Base-by-base conservation (phyloP, 2,797 vertebrate genomes). In the Ctenopoma multispine region DNA sequence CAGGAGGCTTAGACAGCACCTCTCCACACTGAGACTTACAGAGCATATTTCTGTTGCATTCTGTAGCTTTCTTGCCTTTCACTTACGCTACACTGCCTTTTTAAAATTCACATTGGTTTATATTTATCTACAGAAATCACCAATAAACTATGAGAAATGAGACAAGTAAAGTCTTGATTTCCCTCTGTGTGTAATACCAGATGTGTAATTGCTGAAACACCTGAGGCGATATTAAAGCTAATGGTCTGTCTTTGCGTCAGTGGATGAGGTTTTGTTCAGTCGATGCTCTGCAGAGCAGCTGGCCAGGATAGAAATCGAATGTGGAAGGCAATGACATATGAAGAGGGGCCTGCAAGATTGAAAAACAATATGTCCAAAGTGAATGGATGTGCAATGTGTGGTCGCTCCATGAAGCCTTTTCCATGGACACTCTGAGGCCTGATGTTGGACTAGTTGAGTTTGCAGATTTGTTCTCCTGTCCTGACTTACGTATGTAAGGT, bases 401-500 rank as follows among this genome's bases (percentile, higher is more conserved):
- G 84, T 82, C 84, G 56, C 36, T 77, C 77, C 67, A 68, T 27
- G 67, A 77, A 80, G 54, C 49, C 46, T 63, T 54, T 69, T 63
- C 82, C 59, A 66, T 21, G 59, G 88, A 82, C 86, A 77, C 79
- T 67, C 56, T 24, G 64, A 69, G 75, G 70, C 65, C 62, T 83
- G 78, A 82, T 77, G 75, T 54, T 77, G 79, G n/a, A n/a, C n/a
- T n/a, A n/a, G n/a, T n/a, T n/a, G n/a, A n/a, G 86, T 88, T 87
- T 93, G 87, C 90, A 92, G 89, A 91, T 23, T 54, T 72, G 65
- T 59, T 47, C 64, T 75, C 24, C 51, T 72, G 65, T 59, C 47
- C 64, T 75, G 83, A 83, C 79, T 90, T n/a, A n/a, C n/a, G n/a
- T 92, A 89, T 83, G 81, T 88, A 88, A 90, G 81, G 72, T 69